Evolutionary conservation across 1,140 invertebrate genomes (phyloP), one percentile per base, ranked within the genome.

Genomic region (Bombus superbus): DNA sequence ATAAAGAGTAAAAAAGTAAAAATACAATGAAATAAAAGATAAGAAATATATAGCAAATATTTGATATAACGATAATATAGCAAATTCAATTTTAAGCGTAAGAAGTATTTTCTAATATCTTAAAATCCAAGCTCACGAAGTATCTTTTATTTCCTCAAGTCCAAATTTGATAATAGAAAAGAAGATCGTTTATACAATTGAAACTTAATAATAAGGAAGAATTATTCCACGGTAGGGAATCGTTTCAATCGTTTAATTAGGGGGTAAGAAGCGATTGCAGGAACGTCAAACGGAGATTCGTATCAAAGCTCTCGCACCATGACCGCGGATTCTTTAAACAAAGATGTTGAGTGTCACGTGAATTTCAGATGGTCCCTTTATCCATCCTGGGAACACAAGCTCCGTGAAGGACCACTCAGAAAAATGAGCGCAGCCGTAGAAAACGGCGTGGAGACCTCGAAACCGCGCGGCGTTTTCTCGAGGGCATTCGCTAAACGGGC

Each of bases 401-500:
- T 80, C 69, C 73, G 83, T 86, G 80, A 89, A 86, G 88, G 85
- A 86, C 76, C 87, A 81, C 80, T 89, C 71, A 78, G 68, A 89
- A 89, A 91, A 92, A 94, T 94, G 94, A 94, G 93, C 89, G 90
- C 93, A 77, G 93, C 88, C 81, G 90, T 94, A 78, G 94, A 94
- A 86, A 94, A 94, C 83, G 92, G 92, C 87, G 91, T 93, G 85
- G 93, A 93, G 85, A 87, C 93, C 77, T 88, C 93, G 75, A 94
- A 94, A 89, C 86, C 94, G 83, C 93, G 91, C 44, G 93, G 93
- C 75, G 93, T 92, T 68, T 94, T 94, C 92, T 93, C 93, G 90
- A 93, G 92, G 81, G 94, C 94, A 85, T 94, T 94, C 77, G 93
- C 94, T 62, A 94, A 94, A 83, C 93, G 93, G 83, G 93, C 93